phyloP scores from a whole-genome alignment of 1,140 invertebrate genomes.

The Dreissena polymorpha region DNA sequence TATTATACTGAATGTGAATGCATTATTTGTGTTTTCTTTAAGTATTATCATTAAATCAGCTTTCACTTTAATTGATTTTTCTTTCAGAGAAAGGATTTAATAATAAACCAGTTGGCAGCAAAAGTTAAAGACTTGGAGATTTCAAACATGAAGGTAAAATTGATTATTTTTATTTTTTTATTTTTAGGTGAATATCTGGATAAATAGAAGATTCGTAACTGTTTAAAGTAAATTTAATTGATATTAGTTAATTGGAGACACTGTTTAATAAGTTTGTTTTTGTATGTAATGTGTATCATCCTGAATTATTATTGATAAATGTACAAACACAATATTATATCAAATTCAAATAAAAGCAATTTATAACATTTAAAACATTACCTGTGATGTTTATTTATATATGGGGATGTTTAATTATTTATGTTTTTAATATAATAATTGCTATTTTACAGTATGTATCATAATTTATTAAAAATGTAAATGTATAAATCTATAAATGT shows the following conservation, averaged over 20 bases:
- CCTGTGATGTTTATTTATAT: too few species aligned
- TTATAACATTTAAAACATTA: too few species aligned
- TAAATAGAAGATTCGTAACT: background rate
- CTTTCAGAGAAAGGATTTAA: background rate
- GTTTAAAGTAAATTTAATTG: background rate
- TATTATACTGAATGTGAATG: background rate
- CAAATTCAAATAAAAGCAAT: too few species aligned
- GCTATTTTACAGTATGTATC: too few species aligned
- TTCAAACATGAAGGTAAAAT: conserved; percentile 28
- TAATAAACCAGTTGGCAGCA: conserved; percentile 4
- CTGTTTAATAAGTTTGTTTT: background rate
- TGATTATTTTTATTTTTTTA: background rate
- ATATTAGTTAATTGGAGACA: background rate
- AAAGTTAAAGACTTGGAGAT: conserved; percentile 23
- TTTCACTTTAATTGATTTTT: background rate
- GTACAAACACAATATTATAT: too few species aligned
- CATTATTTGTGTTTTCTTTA: background rate
- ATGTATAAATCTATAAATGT: background rate
- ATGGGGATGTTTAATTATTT: too few species aligned
- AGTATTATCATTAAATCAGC: too few species aligned
- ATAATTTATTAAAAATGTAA: background rate
- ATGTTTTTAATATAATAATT: too few species aligned
- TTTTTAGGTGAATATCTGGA: background rate
- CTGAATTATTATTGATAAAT: background rate
- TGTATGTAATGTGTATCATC: background rate